Evolutionary conservation across 2,797 vertebrate genomes (phyloP).

Genomic region (Aldrovandia affinis): DNA sequence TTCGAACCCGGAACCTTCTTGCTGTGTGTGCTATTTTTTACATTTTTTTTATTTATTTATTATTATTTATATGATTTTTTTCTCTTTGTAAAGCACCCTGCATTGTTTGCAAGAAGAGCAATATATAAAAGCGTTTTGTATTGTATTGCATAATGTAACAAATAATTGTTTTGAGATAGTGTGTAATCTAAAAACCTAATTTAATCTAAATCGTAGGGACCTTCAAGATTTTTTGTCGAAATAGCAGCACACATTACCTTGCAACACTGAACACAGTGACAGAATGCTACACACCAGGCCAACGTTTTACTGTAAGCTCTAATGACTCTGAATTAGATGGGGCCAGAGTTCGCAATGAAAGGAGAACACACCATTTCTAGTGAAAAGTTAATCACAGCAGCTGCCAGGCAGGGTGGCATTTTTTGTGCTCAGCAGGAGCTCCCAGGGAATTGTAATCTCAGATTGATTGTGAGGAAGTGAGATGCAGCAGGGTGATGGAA

Average conservation of each 20-base stretch:
- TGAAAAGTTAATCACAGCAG: conserved; percentile 18
- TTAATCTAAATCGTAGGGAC: background rate
- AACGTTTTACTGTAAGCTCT: background rate
- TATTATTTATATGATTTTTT: no score
- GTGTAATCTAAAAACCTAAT: no score
- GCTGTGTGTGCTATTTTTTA: no score
- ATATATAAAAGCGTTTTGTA: no score
- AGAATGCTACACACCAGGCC: background rate
- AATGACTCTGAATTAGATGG: background rate
- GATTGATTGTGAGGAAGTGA: background rate
- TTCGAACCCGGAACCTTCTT: no score
- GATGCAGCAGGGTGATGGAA: background rate
- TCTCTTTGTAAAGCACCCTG: no score
- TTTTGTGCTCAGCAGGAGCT: background rate
- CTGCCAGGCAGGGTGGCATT: conserved; percentile 12
- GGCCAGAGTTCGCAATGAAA: background rate
- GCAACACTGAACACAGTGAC: background rate
- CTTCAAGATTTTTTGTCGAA: background rate
- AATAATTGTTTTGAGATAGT: no score
- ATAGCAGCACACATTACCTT: background rate
- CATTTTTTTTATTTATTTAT: no score
- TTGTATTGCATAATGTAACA: no score
- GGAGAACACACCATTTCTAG: background rate
- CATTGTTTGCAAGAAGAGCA: no score
- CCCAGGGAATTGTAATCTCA: background rate